These are phyloP conservation scores for Caiman crocodilus DNA, from an alignment of 2,797 vertebrate species.

Conservation along the genomic window DNA sequence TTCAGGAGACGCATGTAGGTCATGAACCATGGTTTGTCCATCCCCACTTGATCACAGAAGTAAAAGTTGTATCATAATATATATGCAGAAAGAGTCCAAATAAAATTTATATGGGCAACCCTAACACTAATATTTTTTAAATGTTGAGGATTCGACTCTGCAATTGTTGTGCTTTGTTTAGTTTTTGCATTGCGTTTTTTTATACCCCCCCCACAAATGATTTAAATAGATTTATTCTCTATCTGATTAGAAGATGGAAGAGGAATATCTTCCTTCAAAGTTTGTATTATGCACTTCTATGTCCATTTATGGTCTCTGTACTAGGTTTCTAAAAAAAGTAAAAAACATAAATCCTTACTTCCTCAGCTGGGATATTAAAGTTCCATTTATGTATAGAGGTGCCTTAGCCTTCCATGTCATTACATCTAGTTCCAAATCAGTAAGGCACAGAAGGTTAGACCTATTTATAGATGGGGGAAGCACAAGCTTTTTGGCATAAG, in stretches of 20 bases:
- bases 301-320: background rate
- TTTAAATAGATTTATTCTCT: background rate
- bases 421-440: constrained; percentile 32
- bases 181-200: no score
- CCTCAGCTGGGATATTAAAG: constrained; percentile 5
- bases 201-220: background rate
- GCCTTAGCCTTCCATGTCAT: background rate
- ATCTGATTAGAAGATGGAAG: background rate
- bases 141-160: no score
- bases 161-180: no score
- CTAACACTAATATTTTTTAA: no score
- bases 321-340: constrained; percentile 1
- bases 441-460: constrained; percentile 30
- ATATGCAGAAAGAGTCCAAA: no score
- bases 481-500: background rate
- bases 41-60: background rate
- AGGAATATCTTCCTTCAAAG: background rate
- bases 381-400: background rate
- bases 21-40: background rate
- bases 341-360: background rate
- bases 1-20: background rate
- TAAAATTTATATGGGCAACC: no score
- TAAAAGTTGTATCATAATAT: no score
- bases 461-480: constrained; percentile 57
- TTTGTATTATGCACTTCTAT: background rate